Conservation (phyloP, 1,140 invertebrate species). For the Stegodyphus dumicola region DNA sequence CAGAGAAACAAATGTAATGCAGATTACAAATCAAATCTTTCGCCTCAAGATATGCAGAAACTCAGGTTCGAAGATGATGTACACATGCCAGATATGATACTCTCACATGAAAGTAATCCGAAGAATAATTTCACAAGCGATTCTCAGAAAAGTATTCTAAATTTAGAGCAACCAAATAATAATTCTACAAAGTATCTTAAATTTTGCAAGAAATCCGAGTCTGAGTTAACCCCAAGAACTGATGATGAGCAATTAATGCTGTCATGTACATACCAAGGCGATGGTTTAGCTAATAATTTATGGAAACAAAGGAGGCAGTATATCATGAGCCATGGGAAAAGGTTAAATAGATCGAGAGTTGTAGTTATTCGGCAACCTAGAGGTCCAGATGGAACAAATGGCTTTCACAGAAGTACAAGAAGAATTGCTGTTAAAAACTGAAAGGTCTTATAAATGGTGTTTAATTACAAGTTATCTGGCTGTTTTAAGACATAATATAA, state of each 20-base stretch:
- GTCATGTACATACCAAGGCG: neutral
- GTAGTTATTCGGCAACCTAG: conserved; percentile 80
- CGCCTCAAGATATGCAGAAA: neutral
- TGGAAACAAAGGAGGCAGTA: conserved; percentile 1
- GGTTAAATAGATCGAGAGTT: conserved; percentile 13
- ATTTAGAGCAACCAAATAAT: neutral
- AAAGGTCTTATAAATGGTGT: no score
- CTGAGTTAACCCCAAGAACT: neutral
- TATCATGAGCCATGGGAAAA: neutral
- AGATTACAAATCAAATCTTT: neutral
- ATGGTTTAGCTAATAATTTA: neutral
- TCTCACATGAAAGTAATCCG: neutral
- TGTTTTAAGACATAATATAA: no score
- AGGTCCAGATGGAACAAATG: conserved; percentile 86
- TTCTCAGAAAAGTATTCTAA: neutral
- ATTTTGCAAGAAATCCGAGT: neutral
- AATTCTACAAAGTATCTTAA: neutral
- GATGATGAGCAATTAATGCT: neutral
- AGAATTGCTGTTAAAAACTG: no score
- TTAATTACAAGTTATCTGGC: no score
- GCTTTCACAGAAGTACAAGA: conserved; percentile 71
- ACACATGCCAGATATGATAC: neutral
- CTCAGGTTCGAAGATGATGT: neutral
- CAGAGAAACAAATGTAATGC: neutral
- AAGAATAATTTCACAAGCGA: neutral